Evolutionary conservation across 2,888 invertebrate genomes (phyloP).

Genomic region (Parnassius mnemosyne): DNA sequence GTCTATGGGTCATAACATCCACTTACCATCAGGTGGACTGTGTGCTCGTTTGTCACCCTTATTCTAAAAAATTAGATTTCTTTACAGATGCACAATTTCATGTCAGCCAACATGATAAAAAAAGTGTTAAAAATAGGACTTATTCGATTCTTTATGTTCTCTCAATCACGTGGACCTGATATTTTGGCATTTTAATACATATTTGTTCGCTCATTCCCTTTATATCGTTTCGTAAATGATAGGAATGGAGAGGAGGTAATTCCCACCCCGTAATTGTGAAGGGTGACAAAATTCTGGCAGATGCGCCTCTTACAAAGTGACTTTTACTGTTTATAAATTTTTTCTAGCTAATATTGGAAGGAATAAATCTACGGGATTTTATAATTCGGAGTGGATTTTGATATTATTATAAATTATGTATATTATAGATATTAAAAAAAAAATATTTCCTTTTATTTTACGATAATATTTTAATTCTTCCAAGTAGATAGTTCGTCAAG

Average conservation of each 20-base stretch:
- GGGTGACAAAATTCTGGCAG: conserved; percentile 9
- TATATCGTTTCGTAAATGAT: neutral
- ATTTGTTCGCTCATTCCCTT: neutral
- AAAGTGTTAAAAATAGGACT: no score
- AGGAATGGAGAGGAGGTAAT: neutral
- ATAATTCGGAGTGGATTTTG: neutral
- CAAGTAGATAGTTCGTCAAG: no score
- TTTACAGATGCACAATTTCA: no score
- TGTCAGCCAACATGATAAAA: no score
- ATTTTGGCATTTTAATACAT: neutral
- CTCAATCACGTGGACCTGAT: neutral
- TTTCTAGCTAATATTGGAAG: conserved; percentile 1
- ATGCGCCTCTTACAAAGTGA: conserved; percentile 6
- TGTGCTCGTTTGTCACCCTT: no score
- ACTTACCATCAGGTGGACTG: no score
- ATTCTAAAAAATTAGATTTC: no score
- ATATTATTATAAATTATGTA: neutral
- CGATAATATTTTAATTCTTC: no score
- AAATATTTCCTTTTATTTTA: neutral
- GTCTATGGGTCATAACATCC: no score
- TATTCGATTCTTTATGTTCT: neutral
- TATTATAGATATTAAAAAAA: neutral
- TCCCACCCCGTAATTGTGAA: neutral
- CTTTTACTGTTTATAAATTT: conserved; percentile 10
- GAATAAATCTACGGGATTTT: neutral